phyloP scores from a whole-genome alignment of 2,113 vertebrate species.

The Columba livia region DNA sequence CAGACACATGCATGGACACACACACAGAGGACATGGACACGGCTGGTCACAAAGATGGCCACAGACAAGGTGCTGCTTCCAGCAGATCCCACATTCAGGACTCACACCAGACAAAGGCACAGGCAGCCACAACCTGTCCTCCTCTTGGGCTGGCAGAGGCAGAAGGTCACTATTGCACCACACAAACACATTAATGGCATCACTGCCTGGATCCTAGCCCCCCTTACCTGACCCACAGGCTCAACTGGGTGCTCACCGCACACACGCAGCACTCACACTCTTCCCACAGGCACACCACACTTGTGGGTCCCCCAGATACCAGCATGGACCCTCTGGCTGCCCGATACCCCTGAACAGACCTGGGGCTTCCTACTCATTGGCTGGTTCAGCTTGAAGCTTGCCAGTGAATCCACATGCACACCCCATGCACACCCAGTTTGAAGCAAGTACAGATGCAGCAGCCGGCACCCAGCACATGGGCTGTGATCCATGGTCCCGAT shows the following conservation, averaged over 20 bases:
- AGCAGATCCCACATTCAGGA: neutral
- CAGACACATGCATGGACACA: neutral
- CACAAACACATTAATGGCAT: no score
- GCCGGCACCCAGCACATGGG: accelerated
- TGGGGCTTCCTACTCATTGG: accelerated
- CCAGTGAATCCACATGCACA: neutral
- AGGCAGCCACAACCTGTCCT: accelerated
- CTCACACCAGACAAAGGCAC: neutral
- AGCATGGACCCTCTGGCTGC: accelerated
- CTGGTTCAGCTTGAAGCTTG: neutral
- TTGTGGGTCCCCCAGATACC: accelerated
- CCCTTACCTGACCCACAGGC: accelerated
- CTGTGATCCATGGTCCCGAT: accelerated
- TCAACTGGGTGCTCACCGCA: accelerated
- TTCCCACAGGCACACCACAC: neutral
- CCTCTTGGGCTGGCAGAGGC: neutral
- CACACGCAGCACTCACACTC: neutral
- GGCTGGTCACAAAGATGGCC: accelerated
- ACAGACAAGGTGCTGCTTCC: neutral
- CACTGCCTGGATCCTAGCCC: accelerated
- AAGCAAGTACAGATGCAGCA: neutral
- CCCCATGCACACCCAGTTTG: accelerated
- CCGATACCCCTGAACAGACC: accelerated
- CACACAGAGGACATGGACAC: accelerated
- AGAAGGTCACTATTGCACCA: neutral